These are phyloP conservation scores for Aldabrachelys gigantea DNA, from an alignment of 2,113 vertebrate genomes.

Conservation along the genomic window DNA sequence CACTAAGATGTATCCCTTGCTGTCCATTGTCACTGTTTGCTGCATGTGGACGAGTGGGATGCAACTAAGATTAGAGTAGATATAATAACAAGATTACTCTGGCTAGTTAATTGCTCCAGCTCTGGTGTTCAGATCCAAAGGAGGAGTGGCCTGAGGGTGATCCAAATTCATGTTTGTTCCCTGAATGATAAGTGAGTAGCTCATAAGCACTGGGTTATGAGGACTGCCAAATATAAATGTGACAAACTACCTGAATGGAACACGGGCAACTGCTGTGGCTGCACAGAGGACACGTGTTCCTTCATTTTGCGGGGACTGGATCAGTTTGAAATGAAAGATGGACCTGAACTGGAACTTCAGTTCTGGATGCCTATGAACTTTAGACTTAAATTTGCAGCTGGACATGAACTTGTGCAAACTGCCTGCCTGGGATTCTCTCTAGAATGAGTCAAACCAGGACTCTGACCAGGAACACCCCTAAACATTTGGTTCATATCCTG, in stretches of 20 bases:
- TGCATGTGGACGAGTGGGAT: not conserved
- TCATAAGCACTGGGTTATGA: not conserved
- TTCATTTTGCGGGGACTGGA: not conserved
- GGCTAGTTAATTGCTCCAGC: constrained; percentile 61
- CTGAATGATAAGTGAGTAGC: constrained; percentile 44
- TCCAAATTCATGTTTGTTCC: not conserved
- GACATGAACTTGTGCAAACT: not conserved
- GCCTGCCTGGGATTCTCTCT: not conserved
- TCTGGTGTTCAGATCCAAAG: constrained; percentile 36
- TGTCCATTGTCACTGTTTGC: not conserved
- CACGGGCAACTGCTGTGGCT: not conserved
- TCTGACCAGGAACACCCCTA: not conserved
- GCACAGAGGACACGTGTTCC: not conserved
- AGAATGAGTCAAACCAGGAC: not conserved
- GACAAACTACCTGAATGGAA: not conserved
- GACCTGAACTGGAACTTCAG: not conserved
- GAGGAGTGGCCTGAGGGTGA: constrained; percentile 54
- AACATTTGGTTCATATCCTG: not conserved
- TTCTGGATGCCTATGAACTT: not conserved
- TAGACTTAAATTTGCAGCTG: constrained; percentile 14
- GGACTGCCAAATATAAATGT: constrained; percentile 26
- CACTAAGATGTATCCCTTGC: too few species aligned
- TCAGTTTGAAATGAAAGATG: constrained; percentile 40
- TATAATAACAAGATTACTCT: not conserved
- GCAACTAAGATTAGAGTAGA: not conserved